phyloP scores from a whole-genome alignment of 2,888 invertebrate genomes.

The Busseola fusca region DNA sequence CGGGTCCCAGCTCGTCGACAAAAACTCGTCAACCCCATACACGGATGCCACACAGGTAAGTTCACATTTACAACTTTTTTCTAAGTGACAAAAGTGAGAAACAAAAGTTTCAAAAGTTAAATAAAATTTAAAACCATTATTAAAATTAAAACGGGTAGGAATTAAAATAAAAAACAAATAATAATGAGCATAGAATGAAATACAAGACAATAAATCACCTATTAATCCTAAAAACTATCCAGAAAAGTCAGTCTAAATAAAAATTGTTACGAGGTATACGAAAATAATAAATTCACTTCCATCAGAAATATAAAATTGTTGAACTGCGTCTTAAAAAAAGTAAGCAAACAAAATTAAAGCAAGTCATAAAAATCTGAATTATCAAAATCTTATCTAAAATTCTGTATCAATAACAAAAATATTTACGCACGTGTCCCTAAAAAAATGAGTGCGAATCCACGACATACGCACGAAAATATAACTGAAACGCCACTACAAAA shows the following conservation, averaged over 20 bases:
- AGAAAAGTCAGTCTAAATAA: neutral
- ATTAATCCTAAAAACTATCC: neutral
- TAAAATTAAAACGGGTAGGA: neutral
- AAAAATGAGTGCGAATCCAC: conserved; percentile 42
- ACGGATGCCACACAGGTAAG: conserved; percentile 99
- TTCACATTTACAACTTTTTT: conserved; percentile 58
- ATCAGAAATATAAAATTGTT: neutral
- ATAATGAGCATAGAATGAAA: neutral
- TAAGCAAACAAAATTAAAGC: conserved; percentile 18
- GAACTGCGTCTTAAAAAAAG: conserved; percentile 8
- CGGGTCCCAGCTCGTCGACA: conserved; percentile 96
- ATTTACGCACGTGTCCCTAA: conserved; percentile 41
- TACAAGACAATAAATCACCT: neutral
- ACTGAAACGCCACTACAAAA: conserved; percentile 45
- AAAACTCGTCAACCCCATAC: conserved; percentile 97
- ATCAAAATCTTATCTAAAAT: conserved; percentile 46
- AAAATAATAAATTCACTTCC: neutral
- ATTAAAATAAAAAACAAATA: neutral
- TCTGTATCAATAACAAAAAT: conserved; percentile 52
- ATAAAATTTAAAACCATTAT: conserved; percentile 2
- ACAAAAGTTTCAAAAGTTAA: conserved; percentile 22
- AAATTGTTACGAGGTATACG: conserved; percentile 7
- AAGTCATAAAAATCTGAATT: conserved; percentile 27
- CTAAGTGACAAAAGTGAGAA: conserved; percentile 45
- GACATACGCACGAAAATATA: conserved; percentile 46